Percentiles rank a stretch among this genome's conserved stretches.
phyloP scores from a whole-genome alignment of 2,797 vertebrate species.

The Aeoliscus strigatus region DNA sequence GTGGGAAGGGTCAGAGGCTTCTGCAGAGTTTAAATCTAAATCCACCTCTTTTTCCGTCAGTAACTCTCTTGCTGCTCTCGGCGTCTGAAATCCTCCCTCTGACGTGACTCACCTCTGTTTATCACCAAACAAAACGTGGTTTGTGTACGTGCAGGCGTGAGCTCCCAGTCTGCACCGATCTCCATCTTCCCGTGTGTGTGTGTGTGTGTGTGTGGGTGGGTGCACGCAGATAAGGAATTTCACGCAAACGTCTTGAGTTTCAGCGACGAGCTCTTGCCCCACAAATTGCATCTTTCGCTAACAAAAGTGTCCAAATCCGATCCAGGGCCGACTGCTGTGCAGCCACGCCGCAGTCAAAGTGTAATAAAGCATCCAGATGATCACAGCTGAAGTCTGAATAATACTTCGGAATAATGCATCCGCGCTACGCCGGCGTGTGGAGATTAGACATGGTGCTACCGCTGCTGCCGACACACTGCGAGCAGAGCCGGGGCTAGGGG shows the following conservation, averaged over 20 bases:
- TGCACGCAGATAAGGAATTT: constrained; percentile 22
- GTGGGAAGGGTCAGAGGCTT: constrained; percentile 23
- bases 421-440: constrained; percentile 30
- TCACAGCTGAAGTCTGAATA: constrained; percentile 52
- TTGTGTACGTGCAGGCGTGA: neutral
- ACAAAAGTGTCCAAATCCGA: constrained; percentile 30
- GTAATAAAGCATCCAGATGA: constrained; percentile 48
- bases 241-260: constrained; percentile 11
- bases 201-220: constrained; percentile 3
- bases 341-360: constrained; percentile 41
- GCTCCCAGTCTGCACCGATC: constrained; percentile 20
- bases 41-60: constrained; percentile 59
- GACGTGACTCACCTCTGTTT: constrained; percentile 51
- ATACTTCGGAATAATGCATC: constrained; percentile 37
- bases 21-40: constrained; percentile 58
- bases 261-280: constrained; percentile 13
- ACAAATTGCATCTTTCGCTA: constrained; percentile 34
- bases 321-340: constrained; percentile 16
- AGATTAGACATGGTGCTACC: constrained; percentile 59
- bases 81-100: constrained; percentile 62
- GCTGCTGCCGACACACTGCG: constrained; percentile 62
- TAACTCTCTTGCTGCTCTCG: constrained; percentile 65
- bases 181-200: constrained; percentile 17
- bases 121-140: constrained; percentile 22
- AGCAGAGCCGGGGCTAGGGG: constrained; percentile 39